Percentiles rank a stretch among this genome's conserved stretches.
These are phyloP conservation scores for Drosophila melanica DNA, from an alignment of 1,140 invertebrate genomes.

Conservation along the genomic window DNA sequence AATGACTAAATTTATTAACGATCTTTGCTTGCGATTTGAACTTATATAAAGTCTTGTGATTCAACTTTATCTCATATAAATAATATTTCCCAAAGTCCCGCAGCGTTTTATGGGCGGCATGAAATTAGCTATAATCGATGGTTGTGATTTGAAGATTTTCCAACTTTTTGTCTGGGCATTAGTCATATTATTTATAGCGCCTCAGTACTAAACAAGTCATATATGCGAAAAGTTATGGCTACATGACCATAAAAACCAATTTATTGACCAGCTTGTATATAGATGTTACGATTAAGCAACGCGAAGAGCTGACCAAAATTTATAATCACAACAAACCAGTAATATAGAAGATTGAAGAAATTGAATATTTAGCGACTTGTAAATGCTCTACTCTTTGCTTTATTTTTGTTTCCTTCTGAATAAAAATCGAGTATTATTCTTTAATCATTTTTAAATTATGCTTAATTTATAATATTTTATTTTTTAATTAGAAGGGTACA, in stretches of 20 bases:
- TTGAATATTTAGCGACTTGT: not conserved
- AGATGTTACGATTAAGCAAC: constrained; percentile 59
- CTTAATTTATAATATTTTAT: too few species aligned
- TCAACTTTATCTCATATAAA: constrained; percentile 8
- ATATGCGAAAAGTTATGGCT: constrained; percentile 53
- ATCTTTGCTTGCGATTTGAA: constrained; percentile 13
- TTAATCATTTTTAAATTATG: too few species aligned
- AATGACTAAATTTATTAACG: constrained; percentile 31
- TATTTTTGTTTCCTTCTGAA: too few species aligned
- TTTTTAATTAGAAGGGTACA: not conserved
- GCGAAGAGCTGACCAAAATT: constrained; percentile 54
- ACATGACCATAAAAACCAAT: constrained; percentile 57
- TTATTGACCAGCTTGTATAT: constrained; percentile 58
- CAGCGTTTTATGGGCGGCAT: constrained; percentile 57
- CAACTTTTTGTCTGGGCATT: constrained; percentile 34
- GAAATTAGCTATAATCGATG: constrained; percentile 70
- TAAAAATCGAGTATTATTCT: too few species aligned
- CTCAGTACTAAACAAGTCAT: constrained; percentile 57
- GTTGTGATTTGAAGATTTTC: constrained; percentile 59
- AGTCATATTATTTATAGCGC: constrained; percentile 59
- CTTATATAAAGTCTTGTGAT: constrained; percentile 38
- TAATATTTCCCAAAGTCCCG: constrained; percentile 23
- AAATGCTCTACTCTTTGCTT: constrained; percentile 1
- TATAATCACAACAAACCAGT: constrained; percentile 54
- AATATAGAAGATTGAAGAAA: too few species aligned